Percentiles rank a stretch among this genome's conserved stretches.
These are phyloP conservation scores for Cyclina sinensis DNA, from an alignment of 1,140 invertebrate species.

Conservation along the genomic window DNA sequence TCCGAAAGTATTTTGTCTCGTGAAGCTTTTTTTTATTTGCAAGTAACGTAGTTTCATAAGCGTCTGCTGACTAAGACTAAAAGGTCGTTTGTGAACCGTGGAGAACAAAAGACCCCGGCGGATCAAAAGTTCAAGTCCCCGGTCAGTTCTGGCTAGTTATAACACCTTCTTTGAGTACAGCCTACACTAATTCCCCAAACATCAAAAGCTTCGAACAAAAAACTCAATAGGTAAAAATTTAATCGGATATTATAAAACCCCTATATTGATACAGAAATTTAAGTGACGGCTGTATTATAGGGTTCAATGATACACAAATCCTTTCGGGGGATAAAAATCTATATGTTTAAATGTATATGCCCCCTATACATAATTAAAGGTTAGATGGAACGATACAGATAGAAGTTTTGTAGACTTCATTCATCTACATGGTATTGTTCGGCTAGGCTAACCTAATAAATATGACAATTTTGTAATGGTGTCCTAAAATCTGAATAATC, in stretches of 20 bases:
- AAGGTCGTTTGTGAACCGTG: too few relatives aligned
- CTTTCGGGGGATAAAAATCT: neutral
- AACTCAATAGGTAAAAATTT: slow-evolving; percentile 9
- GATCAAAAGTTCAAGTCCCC: slow-evolving; percentile 4
- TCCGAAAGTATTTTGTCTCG: too few relatives aligned
- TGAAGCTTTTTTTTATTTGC: too few relatives aligned
- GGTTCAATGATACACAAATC: slow-evolving; percentile 15
- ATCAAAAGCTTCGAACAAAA: slow-evolving; percentile 1
- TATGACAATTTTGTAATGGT: neutral
- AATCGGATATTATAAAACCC: neutral
- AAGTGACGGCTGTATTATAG: slow-evolving; percentile 11
- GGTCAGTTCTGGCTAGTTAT: neutral
- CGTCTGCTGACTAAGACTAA: too few relatives aligned
- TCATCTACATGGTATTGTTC: neutral
- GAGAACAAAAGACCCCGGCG: neutral
- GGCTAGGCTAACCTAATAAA: neutral
- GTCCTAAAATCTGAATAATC: slow-evolving; percentile 7
- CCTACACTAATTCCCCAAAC: neutral
- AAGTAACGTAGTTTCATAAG: too few relatives aligned
- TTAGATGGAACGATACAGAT: neutral
- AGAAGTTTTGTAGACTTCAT: neutral
- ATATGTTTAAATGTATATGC: slow-evolving; percentile 3
- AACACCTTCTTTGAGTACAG: neutral
- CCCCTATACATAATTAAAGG: slow-evolving; percentile 8
- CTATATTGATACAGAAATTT: neutral